phyloP scores from a whole-genome alignment of 1,140 invertebrate species.

The Pseudomyrmex gracilis region DNA sequence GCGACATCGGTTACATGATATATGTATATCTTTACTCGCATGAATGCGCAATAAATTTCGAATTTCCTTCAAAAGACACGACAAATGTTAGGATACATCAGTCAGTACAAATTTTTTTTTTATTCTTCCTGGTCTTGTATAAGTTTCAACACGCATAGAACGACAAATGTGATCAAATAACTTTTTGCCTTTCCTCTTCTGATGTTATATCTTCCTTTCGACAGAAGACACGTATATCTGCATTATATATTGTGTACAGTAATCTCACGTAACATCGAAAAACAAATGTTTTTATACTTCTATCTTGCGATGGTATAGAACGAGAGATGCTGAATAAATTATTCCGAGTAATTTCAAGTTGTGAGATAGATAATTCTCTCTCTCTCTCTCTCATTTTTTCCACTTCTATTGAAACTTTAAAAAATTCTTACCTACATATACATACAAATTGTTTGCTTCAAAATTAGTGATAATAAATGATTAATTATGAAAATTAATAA shows the following conservation, averaged over 20 bases:
- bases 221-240: not conserved
- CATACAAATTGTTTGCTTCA: no score
- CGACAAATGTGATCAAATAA: slow-evolving; percentile 6
- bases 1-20: no score
- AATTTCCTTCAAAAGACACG: no score
- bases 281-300: not conserved
- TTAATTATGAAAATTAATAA: not conserved
- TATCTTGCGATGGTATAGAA: not conserved
- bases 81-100: not conserved
- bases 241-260: slow-evolving; percentile 32
- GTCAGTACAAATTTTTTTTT: not conserved
- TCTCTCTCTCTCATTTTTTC: no score
- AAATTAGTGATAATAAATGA: no score
- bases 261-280: slow-evolving; percentile 3
- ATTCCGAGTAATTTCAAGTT: not conserved
- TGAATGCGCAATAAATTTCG: no score
- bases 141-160: not conserved
- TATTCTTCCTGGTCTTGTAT: not conserved
- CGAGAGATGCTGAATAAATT: not conserved
- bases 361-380: no score
- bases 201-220: not conserved
- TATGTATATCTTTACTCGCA: no score
- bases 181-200: not conserved
- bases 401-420: no score
- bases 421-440: no score